phyloP scores from a whole-genome alignment of 2,113 vertebrate species.

The Polypterus bichir region DNA sequence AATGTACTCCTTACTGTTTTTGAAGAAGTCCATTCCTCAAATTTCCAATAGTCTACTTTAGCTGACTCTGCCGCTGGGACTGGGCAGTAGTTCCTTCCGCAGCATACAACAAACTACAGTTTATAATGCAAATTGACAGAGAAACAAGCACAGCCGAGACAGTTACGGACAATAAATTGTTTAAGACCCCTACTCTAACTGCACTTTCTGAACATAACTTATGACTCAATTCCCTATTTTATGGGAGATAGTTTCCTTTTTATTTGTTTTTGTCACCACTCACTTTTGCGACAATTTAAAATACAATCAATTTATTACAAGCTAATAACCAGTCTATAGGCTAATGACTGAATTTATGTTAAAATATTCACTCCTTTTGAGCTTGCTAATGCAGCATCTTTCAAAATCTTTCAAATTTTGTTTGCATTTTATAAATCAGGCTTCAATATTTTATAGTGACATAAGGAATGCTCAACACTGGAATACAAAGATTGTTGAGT shows the following conservation, averaged over 20 bases:
- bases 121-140: background rate
- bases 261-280: background rate
- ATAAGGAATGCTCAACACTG: too few relatives aligned
- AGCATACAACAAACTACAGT: conserved; percentile 32
- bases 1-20: conserved; percentile 58
- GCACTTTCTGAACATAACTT: background rate
- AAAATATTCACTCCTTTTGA: too few relatives aligned
- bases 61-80: conserved; percentile 42
- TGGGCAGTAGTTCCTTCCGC: conserved; percentile 61
- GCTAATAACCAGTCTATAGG: background rate
- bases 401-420: too few relatives aligned
- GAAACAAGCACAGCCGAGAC: too few relatives aligned
- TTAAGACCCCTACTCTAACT: background rate
- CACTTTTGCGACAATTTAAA: background rate
- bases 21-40: conserved; percentile 52
- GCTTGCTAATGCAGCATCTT: too few relatives aligned
- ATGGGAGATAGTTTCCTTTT: background rate
- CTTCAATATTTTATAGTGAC: too few relatives aligned
- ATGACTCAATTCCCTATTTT: background rate
- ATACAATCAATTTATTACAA: background rate
- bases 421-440: too few relatives aligned
- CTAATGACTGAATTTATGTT: too few relatives aligned
- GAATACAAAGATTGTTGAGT: too few relatives aligned
- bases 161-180: background rate
- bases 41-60: conserved; percentile 39